phyloP scores from a whole-genome alignment of 2,888 invertebrate species.

The Physocephala rufipes region DNA sequence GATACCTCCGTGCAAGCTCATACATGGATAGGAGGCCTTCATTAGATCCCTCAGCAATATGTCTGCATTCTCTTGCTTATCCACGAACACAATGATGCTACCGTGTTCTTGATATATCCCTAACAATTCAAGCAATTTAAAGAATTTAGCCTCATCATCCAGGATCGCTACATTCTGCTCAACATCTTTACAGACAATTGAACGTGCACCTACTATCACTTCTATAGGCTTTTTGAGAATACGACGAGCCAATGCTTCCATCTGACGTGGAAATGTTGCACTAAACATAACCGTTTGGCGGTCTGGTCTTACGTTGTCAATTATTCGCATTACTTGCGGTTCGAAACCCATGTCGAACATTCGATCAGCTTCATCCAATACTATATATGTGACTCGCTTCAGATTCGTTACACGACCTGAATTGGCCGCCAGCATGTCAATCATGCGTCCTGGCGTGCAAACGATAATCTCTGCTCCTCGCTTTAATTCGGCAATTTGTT shows the following conservation, averaged over 20 bases:
- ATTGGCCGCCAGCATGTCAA: conserved; percentile 99
- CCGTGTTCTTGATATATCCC: conserved; percentile 91
- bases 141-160: conserved; percentile 97
- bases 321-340: conserved; percentile 82
- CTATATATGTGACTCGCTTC: conserved; percentile 95
- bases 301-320: conserved; percentile 96
- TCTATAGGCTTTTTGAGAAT: conserved; percentile 95
- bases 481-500: conserved; percentile 92
- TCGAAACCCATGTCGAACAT: conserved; percentile 99
- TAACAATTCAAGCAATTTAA: conserved; percentile 96
- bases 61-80: conserved; percentile 98
- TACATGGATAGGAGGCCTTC: conserved; percentile 95
- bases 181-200: conserved; percentile 97
- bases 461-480: conserved; percentile 98
- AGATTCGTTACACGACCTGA: conserved; percentile 97
- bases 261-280: conserved; percentile 98
- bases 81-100: conserved; percentile 95
- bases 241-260: conserved; percentile 96
- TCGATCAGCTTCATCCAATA: conserved; percentile 97
- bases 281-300: conserved; percentile 99
- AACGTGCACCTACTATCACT: conserved; percentile 95
- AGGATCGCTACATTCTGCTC: conserved; percentile 93
- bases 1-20: conserved; percentile 98
- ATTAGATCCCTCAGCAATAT: conserved; percentile 91
- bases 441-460: conserved; percentile 99